These are phyloP conservation scores for Leucoraja erinaceus DNA, from an alignment of 2,113 vertebrate species.

Conservation along the genomic window DNA sequence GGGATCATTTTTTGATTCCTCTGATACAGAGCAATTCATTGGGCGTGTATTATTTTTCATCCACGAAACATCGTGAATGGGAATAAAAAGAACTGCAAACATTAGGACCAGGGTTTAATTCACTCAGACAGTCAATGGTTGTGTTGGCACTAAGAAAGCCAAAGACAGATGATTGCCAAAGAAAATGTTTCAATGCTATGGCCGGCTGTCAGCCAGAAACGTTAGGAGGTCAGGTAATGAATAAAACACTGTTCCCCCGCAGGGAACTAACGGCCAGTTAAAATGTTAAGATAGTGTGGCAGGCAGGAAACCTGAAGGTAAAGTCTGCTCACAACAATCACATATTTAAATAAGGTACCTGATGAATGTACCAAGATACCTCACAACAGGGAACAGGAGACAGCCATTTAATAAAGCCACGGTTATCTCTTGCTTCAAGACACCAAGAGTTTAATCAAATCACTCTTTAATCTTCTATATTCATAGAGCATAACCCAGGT, in stretches of 20 bases:
- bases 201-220: background rate
- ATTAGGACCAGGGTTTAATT: background rate
- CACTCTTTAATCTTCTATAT: too few species aligned
- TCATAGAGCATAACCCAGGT: too few species aligned
- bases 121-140: background rate
- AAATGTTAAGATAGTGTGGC: constrained; percentile 11
- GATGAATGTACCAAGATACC: background rate
- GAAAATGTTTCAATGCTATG: background rate
- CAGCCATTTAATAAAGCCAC: too few species aligned
- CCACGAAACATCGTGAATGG: background rate
- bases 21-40: background rate
- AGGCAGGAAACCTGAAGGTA: background rate
- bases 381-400: background rate
- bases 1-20: background rate
- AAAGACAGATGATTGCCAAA: background rate
- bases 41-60: background rate
- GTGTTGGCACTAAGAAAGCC: background rate
- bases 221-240: background rate
- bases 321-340: background rate
- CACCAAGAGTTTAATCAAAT: too few species aligned
- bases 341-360: background rate
- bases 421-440: too few species aligned
- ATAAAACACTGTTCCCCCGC: constrained; percentile 2
- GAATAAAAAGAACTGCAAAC: background rate
- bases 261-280: background rate